A percentile compares a stretch with the other conserved stretches of the same genome.
phyloP scores from a whole-genome alignment of 2,797 vertebrate species.

The Sebastes baramenuke region DNA sequence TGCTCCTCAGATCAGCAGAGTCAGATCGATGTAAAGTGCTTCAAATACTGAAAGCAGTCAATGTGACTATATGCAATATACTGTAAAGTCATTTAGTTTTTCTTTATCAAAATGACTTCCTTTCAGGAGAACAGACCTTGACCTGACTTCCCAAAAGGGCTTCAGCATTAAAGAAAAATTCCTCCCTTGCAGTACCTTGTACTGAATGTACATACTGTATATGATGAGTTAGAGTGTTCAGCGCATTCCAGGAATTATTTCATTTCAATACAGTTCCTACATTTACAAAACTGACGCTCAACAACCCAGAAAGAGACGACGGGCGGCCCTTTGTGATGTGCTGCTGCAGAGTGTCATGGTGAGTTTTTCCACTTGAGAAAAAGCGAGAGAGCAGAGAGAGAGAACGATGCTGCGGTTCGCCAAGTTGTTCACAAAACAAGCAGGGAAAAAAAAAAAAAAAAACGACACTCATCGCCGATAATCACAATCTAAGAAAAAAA shows the following conservation, averaged over 20 bases:
- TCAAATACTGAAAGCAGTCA: background rate
- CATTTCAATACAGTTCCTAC: background rate
- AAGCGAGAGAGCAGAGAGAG: background rate
- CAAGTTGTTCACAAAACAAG: conserved; percentile 20
- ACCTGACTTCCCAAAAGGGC: background rate
- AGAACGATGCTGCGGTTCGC: conserved; percentile 3
- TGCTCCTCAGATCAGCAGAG: background rate
- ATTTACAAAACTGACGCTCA: conserved; percentile 4
- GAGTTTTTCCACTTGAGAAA: conserved; percentile 46
- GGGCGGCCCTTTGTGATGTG: conserved; percentile 5
- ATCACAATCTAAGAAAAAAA: background rate
- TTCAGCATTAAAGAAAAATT: background rate
- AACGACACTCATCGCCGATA: background rate
- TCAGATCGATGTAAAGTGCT: background rate
- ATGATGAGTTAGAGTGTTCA: background rate
- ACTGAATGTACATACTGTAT: background rate
- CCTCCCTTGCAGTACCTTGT: background rate
- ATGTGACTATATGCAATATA: background rate
- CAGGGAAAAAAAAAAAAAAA: background rate
- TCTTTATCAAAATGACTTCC: background rate
- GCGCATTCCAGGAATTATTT: conserved; percentile 6
- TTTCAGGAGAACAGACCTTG: background rate
- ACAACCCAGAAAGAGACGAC: background rate
- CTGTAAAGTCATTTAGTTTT: background rate
- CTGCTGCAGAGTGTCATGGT: conserved; percentile 2